Evolutionary conservation across 2,797 vertebrate genomes (phyloP).

Genomic region (Labroides dimidiatus): DNA sequence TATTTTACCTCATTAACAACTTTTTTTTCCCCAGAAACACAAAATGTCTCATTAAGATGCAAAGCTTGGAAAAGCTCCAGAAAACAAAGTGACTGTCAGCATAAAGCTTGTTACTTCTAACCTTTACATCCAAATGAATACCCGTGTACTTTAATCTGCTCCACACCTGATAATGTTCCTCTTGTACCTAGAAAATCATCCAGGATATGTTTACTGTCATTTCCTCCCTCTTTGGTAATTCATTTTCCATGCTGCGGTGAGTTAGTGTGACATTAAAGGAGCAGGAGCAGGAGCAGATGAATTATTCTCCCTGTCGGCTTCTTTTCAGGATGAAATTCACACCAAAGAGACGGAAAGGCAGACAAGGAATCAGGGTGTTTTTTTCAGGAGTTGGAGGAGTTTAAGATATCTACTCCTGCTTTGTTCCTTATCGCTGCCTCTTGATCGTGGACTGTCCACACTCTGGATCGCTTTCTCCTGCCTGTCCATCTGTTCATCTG

Average conservation of each 20-base stretch:
- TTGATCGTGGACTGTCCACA: conserved; percentile 47
- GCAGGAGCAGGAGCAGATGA: conserved; percentile 38
- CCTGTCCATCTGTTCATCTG: conserved; percentile 66
- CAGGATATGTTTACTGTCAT: conserved; percentile 70
- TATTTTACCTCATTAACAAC: conserved; percentile 51
- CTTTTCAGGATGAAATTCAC: conserved; percentile 48
- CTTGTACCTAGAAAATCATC: conserved; percentile 59
- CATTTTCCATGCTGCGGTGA: conserved; percentile 58
- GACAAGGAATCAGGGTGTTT: conserved; percentile 16
- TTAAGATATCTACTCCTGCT: conserved; percentile 44
- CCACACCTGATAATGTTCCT: conserved; percentile 50
- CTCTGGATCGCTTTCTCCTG: conserved; percentile 63
- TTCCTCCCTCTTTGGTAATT: conserved; percentile 58
- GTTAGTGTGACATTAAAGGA: conserved; percentile 67
- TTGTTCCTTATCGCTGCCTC: conserved; percentile 58
- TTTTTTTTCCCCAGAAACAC: conserved; percentile 31
- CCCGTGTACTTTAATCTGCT: conserved; percentile 49
- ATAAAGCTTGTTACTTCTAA: conserved; percentile 54
- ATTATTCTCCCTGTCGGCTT: conserved; percentile 42
- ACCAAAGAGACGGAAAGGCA: conserved; percentile 20
- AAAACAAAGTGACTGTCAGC: conserved; percentile 54
- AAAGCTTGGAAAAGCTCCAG: conserved; percentile 46
- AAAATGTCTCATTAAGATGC: conserved; percentile 45
- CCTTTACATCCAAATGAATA: conserved; percentile 59
- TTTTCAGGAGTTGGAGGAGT: conserved; percentile 28